phyloP scores from a whole-genome alignment of 2,797 vertebrate genomes.

The Selene dorsalis region DNA sequence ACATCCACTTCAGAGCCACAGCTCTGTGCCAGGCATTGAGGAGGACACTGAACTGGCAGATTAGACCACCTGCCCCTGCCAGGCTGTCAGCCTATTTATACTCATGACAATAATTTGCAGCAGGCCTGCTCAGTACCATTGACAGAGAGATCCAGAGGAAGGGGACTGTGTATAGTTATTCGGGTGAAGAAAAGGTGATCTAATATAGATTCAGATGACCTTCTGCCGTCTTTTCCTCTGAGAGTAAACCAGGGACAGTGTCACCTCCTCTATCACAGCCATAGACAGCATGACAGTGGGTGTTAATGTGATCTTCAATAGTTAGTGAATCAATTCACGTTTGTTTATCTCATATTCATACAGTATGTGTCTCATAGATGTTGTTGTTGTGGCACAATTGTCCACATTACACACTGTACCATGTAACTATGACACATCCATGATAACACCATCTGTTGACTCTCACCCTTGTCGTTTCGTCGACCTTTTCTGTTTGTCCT shows the following conservation, averaged over 20 bases:
- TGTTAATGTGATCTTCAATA: slow-evolving; percentile 15
- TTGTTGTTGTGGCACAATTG: background rate
- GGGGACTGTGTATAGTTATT: slow-evolving; percentile 40
- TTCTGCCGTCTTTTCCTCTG: slow-evolving; percentile 50
- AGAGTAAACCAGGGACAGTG: slow-evolving; percentile 43
- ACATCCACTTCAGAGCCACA: slow-evolving; percentile 62
- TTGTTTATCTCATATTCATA: background rate
- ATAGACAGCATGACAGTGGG: slow-evolving; percentile 28
- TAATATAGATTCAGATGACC: slow-evolving; percentile 66
- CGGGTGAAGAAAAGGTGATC: slow-evolving; percentile 40
- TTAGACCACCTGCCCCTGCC: slow-evolving; percentile 80
- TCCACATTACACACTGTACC: background rate
- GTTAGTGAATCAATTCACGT: too few species aligned
- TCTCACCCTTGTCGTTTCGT: background rate
- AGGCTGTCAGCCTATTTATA: slow-evolving; percentile 82
- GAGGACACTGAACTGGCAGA: slow-evolving; percentile 78
- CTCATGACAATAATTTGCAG: slow-evolving; percentile 79
- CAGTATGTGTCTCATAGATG: background rate
- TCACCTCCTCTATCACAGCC: slow-evolving; percentile 40
- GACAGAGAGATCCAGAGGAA: slow-evolving; percentile 59
- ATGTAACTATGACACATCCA: background rate
- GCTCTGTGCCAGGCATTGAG: slow-evolving; percentile 55
- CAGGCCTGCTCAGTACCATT: slow-evolving; percentile 54
- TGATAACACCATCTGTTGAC: slow-evolving; percentile 10
- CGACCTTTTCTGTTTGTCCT: background rate